Evolutionary conservation across 2,797 vertebrate genomes (phyloP), one percentile per base, ranked within the genome.

Genomic region (Sebastes cheni): DNA sequence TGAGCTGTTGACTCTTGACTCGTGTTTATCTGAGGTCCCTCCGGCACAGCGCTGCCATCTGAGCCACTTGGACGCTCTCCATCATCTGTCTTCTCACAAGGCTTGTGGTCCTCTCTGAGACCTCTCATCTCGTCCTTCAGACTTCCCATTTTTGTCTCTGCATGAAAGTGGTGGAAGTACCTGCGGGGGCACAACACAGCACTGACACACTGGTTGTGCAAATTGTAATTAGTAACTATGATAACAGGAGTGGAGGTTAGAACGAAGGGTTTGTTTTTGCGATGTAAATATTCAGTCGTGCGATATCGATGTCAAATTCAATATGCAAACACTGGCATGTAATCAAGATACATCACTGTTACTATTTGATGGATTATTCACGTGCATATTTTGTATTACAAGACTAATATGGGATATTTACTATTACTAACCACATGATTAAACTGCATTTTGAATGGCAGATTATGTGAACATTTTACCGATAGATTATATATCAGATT

Each of bases 131-230:
- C 84, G 1, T 94, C 90, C 81, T 95, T 91, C 16, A 93, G 88
- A 83, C 91, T 95, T 87, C 93, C 93, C 94, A 95, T 95, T 89
- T 89, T 77, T 92, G 59, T 72, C 80, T 70, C 80, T 27, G 75
- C 77, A 77, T 89, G 11, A 61, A 90, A 78, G 62, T 67, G 59
- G 56, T 52, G 67, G 42, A 87, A 74, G 74, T 69, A 91, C 92
- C 95, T 95, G 91, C 74, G 16, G 77, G 84, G 58, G 81, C 22
- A 88, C 5, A 86, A 86, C 79, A 92, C 78, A 85, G 60, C 71
- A 59, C 58, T 81, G 69, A 88, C 80, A 86, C 52, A 42, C 20
- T 60, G 75, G 72, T 84, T 75, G 60, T 84, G 59, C 58, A 76
- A 75, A 64, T 55, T 52, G 39, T 39, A 79, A 76, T 77, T 36